Conservation (phyloP, 1,140 invertebrate species). For the Leptinotarsa texana region DNA sequence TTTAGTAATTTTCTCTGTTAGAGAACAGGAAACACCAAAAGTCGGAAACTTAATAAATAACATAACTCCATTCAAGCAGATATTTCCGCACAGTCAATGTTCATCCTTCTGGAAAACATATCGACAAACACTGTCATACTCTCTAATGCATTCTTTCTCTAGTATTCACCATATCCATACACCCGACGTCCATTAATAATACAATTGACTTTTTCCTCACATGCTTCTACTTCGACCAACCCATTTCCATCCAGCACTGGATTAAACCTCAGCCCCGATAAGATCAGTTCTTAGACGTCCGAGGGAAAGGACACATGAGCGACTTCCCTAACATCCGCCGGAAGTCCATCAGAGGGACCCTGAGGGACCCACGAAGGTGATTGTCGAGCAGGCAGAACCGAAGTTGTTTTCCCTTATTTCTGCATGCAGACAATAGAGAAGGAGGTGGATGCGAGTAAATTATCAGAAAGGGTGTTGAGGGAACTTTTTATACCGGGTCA, state of each 20-base stretch:
- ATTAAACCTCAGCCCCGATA: slow-evolving; percentile 9
- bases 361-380: slow-evolving; percentile 45
- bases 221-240: not conserved
- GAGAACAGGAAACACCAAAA: too few relatives aligned
- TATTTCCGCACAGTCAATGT: not conserved
- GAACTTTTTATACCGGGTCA: not conserved
- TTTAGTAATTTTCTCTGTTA: too few relatives aligned
- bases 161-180: not conserved
- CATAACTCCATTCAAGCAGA: not conserved
- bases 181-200: not conserved
- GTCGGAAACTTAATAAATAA: not conserved
- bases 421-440: slow-evolving; percentile 12
- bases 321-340: slow-evolving; percentile 43
- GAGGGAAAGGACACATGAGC: slow-evolving; percentile 48
- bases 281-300: slow-evolving; percentile 38
- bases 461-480: not conserved
- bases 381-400: slow-evolving; percentile 40
- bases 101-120: not conserved
- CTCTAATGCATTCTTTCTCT: slow-evolving; percentile 1
- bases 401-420: slow-evolving; percentile 52
- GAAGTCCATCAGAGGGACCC: slow-evolving; percentile 50
- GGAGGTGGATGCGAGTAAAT: not conserved
- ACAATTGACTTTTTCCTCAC: slow-evolving; percentile 1
- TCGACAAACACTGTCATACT: not conserved
- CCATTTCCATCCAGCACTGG: not conserved